A percentile compares a stretch with the other conserved stretches of the same genome.
phyloP scores from a whole-genome alignment of 2,797 vertebrate species.

The Protonibea diacanthus region DNA sequence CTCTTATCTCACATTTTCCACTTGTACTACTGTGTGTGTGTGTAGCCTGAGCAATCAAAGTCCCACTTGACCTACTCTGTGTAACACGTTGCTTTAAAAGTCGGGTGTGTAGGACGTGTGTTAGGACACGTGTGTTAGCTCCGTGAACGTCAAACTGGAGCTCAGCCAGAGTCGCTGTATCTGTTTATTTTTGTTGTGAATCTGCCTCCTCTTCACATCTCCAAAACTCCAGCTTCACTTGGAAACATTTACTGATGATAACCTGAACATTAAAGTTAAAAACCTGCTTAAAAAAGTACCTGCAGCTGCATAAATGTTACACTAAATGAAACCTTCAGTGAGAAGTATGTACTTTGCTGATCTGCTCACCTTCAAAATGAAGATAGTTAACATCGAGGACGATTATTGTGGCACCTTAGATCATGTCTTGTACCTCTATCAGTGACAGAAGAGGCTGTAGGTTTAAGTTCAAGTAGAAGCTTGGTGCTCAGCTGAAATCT shows the following conservation, averaged over 20 bases:
- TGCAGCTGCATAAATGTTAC: not conserved
- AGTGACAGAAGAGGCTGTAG: not conserved
- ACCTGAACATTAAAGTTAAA: not conserved
- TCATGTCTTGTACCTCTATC: not conserved
- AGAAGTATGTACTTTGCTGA: not conserved
- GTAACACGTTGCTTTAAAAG: not conserved
- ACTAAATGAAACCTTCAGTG: not conserved
- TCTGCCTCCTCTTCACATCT: not conserved
- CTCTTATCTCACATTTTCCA: not conserved
- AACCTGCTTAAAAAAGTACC: not conserved
- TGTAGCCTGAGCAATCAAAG: not conserved
- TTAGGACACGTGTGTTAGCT: too few relatives aligned
- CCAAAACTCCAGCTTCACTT: not conserved
- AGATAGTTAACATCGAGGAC: not conserved
- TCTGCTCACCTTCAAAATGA: not conserved
- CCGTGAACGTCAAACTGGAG: not conserved
- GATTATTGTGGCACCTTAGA: not conserved
- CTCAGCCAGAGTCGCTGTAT: not conserved
- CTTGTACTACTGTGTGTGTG: not conserved
- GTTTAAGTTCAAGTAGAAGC: not conserved
- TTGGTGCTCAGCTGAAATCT: not conserved
- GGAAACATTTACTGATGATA: not conserved
- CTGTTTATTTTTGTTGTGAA: not conserved
- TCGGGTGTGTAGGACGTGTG: rapidly evolving
- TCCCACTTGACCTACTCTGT: not conserved